Base-by-base conservation (phyloP, 2,113 vertebrate species). In the Oreocharis arfaki region DNA sequence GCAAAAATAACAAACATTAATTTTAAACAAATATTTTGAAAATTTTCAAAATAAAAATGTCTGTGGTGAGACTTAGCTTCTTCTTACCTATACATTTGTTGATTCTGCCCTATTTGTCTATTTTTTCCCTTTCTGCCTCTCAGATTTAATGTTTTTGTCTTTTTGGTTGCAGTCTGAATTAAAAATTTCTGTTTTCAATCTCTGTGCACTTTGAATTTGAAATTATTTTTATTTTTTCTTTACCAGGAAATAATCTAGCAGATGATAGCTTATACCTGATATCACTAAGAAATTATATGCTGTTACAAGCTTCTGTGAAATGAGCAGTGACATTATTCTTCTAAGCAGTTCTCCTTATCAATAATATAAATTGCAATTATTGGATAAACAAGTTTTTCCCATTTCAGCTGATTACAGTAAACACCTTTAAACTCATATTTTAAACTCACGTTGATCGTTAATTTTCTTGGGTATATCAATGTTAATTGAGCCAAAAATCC, bases 401-500 rank as follows among this genome's bases (percentile, higher is more conserved):
- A 71, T 97, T 97, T 97, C 95, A 97, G 87, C 77, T 95, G 95
- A 97, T 98, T 96, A 96, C 79, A 90, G 92, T 95, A 97, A 97
- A 94, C 92, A 92, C 95, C 91, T 94, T 78, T 97, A 59, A 59
- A 35, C 33, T 35, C n/a, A 59, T 15, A 94, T 96, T 97, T 96
- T 97, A 97, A 97, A 97, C 65, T 97, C 94, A 97, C 87, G 90
- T 93, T 96, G 79, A 95, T 96, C 78, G 89, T 96, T 98, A 95
- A 97, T 98, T 98, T 98, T 98, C 94, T 78, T 95, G 69, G 95
- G 91, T 94, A 20, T 82, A 82, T 90, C 93, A 95, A 93, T 96
- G 93, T 97, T 98, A 98, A 98, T 96, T 97, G 97, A 98, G 90
- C 49, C 89, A 97, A 97, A 97, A 96, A 96, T 96, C 85, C 64